phyloP scores from a whole-genome alignment of 2,888 invertebrate genomes.

The Diachrysia chrysitis region DNA sequence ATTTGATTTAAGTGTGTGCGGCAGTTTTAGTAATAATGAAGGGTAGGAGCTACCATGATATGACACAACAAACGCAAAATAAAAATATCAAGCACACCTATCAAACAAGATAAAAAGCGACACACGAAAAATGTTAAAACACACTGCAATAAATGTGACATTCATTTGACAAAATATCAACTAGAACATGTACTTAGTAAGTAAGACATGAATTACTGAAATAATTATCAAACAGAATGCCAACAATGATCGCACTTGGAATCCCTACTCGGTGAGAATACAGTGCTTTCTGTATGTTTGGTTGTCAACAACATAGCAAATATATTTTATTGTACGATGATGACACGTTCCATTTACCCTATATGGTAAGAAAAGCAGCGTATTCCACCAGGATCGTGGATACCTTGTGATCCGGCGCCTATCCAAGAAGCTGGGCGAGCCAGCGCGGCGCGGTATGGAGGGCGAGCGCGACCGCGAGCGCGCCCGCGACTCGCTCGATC shows the following conservation, averaged over 20 bases:
- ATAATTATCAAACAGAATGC: slow-evolving; percentile 30
- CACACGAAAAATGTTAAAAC: slow-evolving; percentile 77
- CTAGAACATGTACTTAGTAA: background rate
- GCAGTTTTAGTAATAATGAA: slow-evolving; percentile 18
- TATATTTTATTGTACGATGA: background rate
- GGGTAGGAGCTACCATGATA: slow-evolving; percentile 54
- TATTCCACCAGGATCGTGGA: slow-evolving; percentile 20
- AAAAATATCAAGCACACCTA: slow-evolving; percentile 67
- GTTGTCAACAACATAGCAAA: background rate
- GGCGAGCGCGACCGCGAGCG: slow-evolving; percentile 90
- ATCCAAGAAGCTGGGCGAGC: slow-evolving; percentile 98
- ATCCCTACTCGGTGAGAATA: slow-evolving; percentile 45
- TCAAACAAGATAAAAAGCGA: slow-evolving; percentile 71
- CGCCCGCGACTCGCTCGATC: slow-evolving; percentile 76
- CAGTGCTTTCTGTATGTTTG: slow-evolving; percentile 47
- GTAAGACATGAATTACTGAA: background rate
- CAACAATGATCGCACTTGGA: slow-evolving; percentile 35
- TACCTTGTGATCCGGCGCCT: slow-evolving; percentile 98
- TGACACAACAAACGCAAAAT: slow-evolving; percentile 67
- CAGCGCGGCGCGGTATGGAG: slow-evolving; percentile 97
- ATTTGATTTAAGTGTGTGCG: slow-evolving; percentile 15
- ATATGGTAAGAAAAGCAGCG: slow-evolving; percentile 33
- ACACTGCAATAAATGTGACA: slow-evolving; percentile 61
- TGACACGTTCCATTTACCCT: slow-evolving; percentile 11
- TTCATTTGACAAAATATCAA: slow-evolving; percentile 33